phyloP scores from a whole-genome alignment of 2,113 vertebrate species.

The Stegostoma tigrinum region DNA sequence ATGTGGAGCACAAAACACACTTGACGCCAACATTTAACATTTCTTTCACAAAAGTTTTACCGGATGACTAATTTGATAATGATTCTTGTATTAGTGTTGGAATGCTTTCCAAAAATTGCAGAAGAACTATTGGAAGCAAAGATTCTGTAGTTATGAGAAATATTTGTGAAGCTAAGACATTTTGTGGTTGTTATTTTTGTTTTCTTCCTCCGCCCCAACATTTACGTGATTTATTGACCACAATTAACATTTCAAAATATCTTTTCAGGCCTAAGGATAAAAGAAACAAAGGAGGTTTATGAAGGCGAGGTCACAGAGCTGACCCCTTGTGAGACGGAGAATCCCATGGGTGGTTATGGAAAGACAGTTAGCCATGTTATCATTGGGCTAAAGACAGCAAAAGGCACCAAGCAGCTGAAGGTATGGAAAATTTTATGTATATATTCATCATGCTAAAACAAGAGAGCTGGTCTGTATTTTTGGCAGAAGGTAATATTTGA shows the following conservation, averaged over 20 bases:
- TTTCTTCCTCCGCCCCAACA: neutral
- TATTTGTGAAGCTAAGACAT: neutral
- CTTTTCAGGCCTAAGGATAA: slow-evolving; percentile 81
- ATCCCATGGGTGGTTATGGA: slow-evolving; percentile 95
- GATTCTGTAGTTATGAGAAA: neutral
- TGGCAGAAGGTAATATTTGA: neutral
- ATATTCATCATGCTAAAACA: slow-evolving; percentile 7
- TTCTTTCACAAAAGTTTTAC: neutral
- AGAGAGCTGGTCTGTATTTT: neutral
- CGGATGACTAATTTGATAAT: neutral
- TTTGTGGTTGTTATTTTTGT: slow-evolving; percentile 3
- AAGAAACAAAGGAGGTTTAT: slow-evolving; percentile 98
- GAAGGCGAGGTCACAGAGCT: slow-evolving; percentile 97
- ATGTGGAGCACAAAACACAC: neutral
- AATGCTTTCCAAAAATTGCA: neutral
- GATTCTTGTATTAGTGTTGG: neutral
- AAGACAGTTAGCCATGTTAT: slow-evolving; percentile 97
- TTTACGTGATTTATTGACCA: slow-evolving; percentile 1
- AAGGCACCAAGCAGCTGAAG: slow-evolving; percentile 96
- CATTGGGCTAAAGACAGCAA: slow-evolving; percentile 93
- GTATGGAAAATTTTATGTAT: slow-evolving; percentile 49
- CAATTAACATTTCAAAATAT: slow-evolving; percentile 29
- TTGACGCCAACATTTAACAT: neutral
- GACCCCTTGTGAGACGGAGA: slow-evolving; percentile 94
- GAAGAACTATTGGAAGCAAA: neutral